Conservation (phyloP, 1,140 invertebrate genomes). For the Propsilocerus akamusi region DNA sequence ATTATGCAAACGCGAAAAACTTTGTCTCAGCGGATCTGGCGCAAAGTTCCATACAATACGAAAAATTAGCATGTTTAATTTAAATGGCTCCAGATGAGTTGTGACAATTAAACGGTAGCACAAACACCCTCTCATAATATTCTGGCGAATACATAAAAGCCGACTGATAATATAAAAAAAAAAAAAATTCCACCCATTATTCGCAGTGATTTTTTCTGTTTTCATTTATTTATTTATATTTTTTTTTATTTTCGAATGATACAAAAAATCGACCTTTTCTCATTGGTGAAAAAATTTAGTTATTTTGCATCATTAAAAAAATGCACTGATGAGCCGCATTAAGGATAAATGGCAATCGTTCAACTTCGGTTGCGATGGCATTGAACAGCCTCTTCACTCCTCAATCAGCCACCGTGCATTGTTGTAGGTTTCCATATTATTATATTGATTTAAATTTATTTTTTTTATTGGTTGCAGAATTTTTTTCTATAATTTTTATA, state of each 20-base stretch:
- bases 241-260: too few relatives aligned
- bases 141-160: neutral
- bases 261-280: neutral
- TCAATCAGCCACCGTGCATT: neutral
- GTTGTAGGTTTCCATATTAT: neutral
- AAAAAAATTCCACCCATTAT: neutral
- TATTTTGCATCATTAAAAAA: constrained; percentile 4
- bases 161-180: neutral
- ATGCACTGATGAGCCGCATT: neutral
- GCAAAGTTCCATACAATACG: too few relatives aligned
- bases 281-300: constrained; percentile 4
- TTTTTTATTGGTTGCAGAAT: neutral
- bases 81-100: constrained; percentile 1
- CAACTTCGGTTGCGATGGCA: neutral
- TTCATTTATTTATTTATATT: too few relatives aligned
- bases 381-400: neutral
- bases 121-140: neutral
- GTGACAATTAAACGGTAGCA: neutral
- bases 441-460: constrained; percentile 3
- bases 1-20: too few relatives aligned
- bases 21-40: too few relatives aligned
- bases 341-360: neutral
- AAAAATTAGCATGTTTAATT: constrained; percentile 1
- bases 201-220: neutral
- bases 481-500: constrained; percentile 4